Base-by-base conservation (phyloP, 2,888 invertebrate species). In the Endotricha flammealis region DNA sequence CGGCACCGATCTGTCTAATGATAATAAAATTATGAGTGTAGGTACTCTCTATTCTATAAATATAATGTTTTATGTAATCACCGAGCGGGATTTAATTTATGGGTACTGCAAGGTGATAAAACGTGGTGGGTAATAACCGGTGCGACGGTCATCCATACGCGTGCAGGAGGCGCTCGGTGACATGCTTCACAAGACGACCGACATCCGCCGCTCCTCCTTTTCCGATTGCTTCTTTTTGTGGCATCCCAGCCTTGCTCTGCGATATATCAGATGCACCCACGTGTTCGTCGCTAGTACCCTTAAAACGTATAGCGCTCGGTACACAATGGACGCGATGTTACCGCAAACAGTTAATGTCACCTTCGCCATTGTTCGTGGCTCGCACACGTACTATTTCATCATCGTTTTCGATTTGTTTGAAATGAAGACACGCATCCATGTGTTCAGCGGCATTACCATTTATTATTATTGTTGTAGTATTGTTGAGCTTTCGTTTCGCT, bases 341-440 rank as follows among this genome's bases (percentile, higher is more conserved):
- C 38, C 38, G 42, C 50, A 52, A 45, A 56, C 53, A 51, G 56
- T 60, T 55, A 57, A 54, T 64, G 68, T 68, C 69, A 64, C 67
- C 66, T 60, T 69, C 53, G 48, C 64, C 64, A 73, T 77, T 75
- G 77, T 76, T 70, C 55, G 58, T 50, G 50, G 48, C 50, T 53
- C 44, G 57, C 50, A 53, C 70, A 74, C 69, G 68, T 72, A 70
- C 57, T 60, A 68, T 77, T 73, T 70, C 68, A 71, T 77, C 74
- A 76, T 64, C 64, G 57, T 51, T 42, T 56, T 63, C 56, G 58
- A 68, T 70, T 66, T 72, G 64, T 73, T 70, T 62, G 59, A 64
- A 71, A 66, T 62, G 62, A 64, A 67, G 65, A 71, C 72, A 67
- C 66, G 67, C 61, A 66, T 65, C 60, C 64, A 60, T 55, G 64